Evolutionary conservation across 1,140 invertebrate species (phyloP), one percentile per base, ranked within the genome.

Genomic region (Lepidurus arcticus): DNA sequence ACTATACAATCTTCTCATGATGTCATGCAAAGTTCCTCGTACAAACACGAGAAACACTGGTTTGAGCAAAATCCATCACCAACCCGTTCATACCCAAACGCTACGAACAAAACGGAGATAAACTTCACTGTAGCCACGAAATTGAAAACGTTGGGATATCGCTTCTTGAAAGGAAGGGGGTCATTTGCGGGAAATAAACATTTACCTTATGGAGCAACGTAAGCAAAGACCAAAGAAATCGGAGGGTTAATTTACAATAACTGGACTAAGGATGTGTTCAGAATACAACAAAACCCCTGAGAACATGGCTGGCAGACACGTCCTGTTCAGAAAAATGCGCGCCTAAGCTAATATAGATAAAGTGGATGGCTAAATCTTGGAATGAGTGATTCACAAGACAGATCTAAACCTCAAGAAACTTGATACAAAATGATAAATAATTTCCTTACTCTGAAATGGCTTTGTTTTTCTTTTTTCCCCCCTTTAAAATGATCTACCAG

Each of bases 11-110:
- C 21, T 16, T 65, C 8, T 65, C 53, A 65, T 21, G 53, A 65
- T 21, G 53, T 16, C 53, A 65, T 5, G 53, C 53, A 65, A 65
- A 65, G 53, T 65, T 65, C 53, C 53, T 65, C 53, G 53, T 7
- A 7, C 21, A 65, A 65, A 65, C 16, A 65, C 53, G 53, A 65
- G 53, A 65, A 65, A 65, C 53, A 65, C 53, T 65, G 53, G 53
- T 65, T 65, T 65, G 53, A 65, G 53, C 53, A 65, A 65, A 65
- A 65, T 65, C 53, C 53, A 65, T 65, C 53, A 65, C 53, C 53
- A 65, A 65, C 53, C 53, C 53, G 53, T 65, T 65, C 53, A 65
- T 65, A 65, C 21, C 53, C 53, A 65, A 65, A 65, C 53, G 53
- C 53, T 65, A 65, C 53, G 53, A 65, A 65, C 53, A 65, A 65